These are phyloP conservation scores for Dissostichus mawsoni DNA, from an alignment of 2,113 vertebrate species.

Conservation along the genomic window DNA sequence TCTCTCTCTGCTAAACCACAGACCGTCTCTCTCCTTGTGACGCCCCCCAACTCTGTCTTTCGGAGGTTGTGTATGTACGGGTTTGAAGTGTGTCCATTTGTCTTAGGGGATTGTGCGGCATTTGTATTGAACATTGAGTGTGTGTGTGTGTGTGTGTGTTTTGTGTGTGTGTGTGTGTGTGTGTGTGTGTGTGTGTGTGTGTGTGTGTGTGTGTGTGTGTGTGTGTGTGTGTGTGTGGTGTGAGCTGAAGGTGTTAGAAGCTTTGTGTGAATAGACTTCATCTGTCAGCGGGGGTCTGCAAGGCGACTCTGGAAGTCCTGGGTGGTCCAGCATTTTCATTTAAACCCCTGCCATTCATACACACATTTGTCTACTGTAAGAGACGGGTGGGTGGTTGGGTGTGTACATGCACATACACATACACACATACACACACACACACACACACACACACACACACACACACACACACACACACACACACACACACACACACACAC, in stretches of 20 bases:
- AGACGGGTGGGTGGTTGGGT: slow-evolving; percentile 47
- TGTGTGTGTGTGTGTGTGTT: slow-evolving; percentile 24
- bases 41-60: slow-evolving; percentile 69
- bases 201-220: slow-evolving; percentile 20
- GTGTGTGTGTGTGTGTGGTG: slow-evolving; percentile 25
- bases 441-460: too few relatives aligned
- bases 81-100: slow-evolving; percentile 83
- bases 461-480: neutral
- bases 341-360: slow-evolving; percentile 66
- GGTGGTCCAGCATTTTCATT: slow-evolving; percentile 77
- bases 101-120: slow-evolving; percentile 77
- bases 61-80: slow-evolving; percentile 67
- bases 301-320: slow-evolving; percentile 65
- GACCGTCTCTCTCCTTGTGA: slow-evolving; percentile 45
- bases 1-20: slow-evolving; percentile 59
- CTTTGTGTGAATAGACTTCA: slow-evolving; percentile 78
- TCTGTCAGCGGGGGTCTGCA: slow-evolving; percentile 72
- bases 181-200: slow-evolving; percentile 33
- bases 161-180: slow-evolving; percentile 35
- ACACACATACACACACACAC: neutral
- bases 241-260: slow-evolving; percentile 75
- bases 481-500: slow-evolving; percentile 2
- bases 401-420: neutral
- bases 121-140: slow-evolving; percentile 75
- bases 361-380: slow-evolving; percentile 71